A percentile compares a stretch with the other conserved stretches of the same genome.
Evolutionary conservation across 2,888 invertebrate species (phyloP).

Genomic region (Argyresthia goedartella): DNA sequence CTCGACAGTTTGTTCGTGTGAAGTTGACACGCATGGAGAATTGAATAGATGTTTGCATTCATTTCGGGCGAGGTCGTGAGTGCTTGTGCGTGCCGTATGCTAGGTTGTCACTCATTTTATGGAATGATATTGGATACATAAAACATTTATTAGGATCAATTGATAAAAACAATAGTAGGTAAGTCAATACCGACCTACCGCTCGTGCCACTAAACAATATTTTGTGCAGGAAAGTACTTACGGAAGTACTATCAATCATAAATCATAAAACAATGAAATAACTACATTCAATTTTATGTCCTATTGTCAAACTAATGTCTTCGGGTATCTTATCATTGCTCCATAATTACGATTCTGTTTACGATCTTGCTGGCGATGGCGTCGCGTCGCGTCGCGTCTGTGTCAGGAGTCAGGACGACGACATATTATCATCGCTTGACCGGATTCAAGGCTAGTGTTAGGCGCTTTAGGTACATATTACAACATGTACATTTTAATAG

Average conservation of each 20-base stretch:
- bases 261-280: not conserved
- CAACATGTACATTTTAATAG: no score
- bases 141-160: no score
- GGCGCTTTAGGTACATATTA: not conserved
- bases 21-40: no score
- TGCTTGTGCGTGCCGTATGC: not conserved
- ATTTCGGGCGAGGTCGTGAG: not conserved
- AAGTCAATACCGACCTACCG: no score
- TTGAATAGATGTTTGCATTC: no score
- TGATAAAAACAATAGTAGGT: no score
- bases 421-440: constrained; percentile 26
- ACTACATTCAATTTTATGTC: constrained; percentile 10
- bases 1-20: no score
- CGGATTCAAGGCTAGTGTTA: constrained; percentile 20
- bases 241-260: no score
- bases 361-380: constrained; percentile 14
- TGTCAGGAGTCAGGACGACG: not conserved
- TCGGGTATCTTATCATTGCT: constrained; percentile 19
- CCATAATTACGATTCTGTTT: constrained; percentile 32
- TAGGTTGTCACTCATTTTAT: not conserved
- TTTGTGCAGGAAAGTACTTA: no score
- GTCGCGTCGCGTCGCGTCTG: not conserved
- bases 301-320: constrained; percentile 18
- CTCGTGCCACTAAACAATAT: no score
- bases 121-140: not conserved